Evolutionary conservation across 2,888 invertebrate genomes (phyloP), one percentile per base, ranked within the genome.

Genomic region (Odontothrips loti): DNA sequence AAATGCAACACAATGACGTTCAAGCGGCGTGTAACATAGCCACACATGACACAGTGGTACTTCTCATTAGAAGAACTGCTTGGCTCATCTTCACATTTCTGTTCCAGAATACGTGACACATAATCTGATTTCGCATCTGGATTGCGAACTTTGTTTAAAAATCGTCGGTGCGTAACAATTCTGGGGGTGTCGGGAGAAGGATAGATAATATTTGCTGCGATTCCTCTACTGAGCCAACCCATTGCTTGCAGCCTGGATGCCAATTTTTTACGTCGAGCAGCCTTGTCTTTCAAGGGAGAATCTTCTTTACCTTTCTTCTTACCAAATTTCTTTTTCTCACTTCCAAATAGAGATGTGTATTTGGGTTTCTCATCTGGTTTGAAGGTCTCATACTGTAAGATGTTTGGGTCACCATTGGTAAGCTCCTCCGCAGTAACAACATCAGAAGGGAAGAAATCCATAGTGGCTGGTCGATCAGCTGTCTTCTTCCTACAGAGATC

Each of bases 371-470:
- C 88, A 82, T 89, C 88, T 0, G 90, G 90, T 51, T 85, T 85
- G 84, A 90, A 91, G 84, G 89, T 91, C 63, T 92, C 90, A 84
- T 90, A 89, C 11, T 90, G 89, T 78, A 94, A 87, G 83, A 95
- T 94, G 84, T 92, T 90, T 34, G 91, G 90, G 87, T 94, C 91
- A 12, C 95, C 95, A 47, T 91, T 91, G 3, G 93, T 92, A 82
- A 91, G 89, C 79, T 90, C 90, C 86, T 96, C 95, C 0, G 96
- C 96, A 82, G 90, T 90, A 81, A 90, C 89, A 2, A 96, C 91
- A 87, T 95, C 95, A 79, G 90, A 90, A 0, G 94, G 94, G 87
- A 96, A 95, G 86, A 95, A 95, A 83, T 93, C 91, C 93, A 95
- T 93, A 83, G 90, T 91, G 79, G 86, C 87, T 23, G 87, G 85